Conservation (phyloP, 1,140 invertebrate species). For the Potamilus streckersoni region DNA sequence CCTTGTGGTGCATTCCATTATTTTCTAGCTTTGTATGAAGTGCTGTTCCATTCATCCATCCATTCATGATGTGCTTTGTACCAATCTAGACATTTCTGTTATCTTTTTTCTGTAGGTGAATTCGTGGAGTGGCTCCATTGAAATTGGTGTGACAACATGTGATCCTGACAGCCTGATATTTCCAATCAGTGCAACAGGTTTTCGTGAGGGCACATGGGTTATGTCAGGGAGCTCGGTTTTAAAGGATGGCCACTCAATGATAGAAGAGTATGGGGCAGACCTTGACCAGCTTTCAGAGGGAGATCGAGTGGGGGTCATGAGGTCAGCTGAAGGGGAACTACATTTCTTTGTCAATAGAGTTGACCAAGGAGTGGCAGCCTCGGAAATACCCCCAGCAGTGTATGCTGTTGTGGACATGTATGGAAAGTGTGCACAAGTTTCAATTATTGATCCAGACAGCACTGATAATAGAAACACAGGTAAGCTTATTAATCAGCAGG, state of each 20-base stretch:
- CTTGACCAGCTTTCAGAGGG: constrained; percentile 87
- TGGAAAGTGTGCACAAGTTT: constrained; percentile 92
- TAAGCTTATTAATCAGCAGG: background rate
- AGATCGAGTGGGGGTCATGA: constrained; percentile 73
- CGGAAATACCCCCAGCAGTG: constrained; percentile 79
- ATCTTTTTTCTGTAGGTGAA: constrained; percentile 55
- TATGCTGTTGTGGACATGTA: constrained; percentile 93
- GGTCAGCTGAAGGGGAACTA: constrained; percentile 77
- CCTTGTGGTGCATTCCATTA: too few relatives aligned
- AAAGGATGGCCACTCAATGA: constrained; percentile 81
- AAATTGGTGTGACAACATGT: constrained; percentile 89
- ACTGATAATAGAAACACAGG: constrained; percentile 28
- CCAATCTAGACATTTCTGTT: background rate
- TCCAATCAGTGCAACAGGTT: constrained; percentile 85
- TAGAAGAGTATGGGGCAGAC: constrained; percentile 84
- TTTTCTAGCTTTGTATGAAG: too few relatives aligned
- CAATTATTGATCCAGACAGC: constrained; percentile 60
- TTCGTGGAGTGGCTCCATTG: constrained; percentile 89
- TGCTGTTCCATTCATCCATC: too few relatives aligned
- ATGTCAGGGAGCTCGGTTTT: constrained; percentile 88
- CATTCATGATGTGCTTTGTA: too few relatives aligned
- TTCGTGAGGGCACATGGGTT: constrained; percentile 88
- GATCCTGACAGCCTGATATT: constrained; percentile 85
- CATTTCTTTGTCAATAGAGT: constrained; percentile 91
- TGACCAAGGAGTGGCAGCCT: constrained; percentile 87